Conservation (phyloP, 1,140 invertebrate genomes). For the Drosophila pseudoobscura region DNA sequence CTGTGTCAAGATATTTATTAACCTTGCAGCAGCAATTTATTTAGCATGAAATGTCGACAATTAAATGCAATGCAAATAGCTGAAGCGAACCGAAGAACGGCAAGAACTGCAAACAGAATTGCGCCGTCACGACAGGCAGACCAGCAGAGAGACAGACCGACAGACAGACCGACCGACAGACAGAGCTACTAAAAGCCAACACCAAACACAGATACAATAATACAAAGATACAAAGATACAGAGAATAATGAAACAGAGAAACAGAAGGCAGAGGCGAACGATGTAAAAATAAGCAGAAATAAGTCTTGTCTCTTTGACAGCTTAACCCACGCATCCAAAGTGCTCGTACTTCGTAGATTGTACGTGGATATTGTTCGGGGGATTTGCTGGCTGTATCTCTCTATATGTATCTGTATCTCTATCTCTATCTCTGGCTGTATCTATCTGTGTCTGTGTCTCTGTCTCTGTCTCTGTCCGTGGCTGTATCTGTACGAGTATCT, state of each 20-base stretch:
- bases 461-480: slow-evolving; percentile 9
- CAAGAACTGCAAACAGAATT: slow-evolving; percentile 49
- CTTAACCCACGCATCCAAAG: slow-evolving; percentile 71
- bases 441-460: slow-evolving; percentile 11
- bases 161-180: no score
- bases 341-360: slow-evolving; percentile 26
- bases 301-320: slow-evolving; percentile 80
- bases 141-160: no score
- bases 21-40: slow-evolving; percentile 68
- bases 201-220: slow-evolving; percentile 29
- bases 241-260: slow-evolving; percentile 44
- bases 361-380: slow-evolving; percentile 43
- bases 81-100: slow-evolving; percentile 32
- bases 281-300: slow-evolving; percentile 80
- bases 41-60: slow-evolving; percentile 73
- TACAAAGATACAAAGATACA: slow-evolving; percentile 27
- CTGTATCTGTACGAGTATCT: background rate
- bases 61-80: slow-evolving; percentile 74
- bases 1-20: slow-evolving; percentile 44
- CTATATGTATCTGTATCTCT: slow-evolving; percentile 42
- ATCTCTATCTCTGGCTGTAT: slow-evolving; percentile 14
- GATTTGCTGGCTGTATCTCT: slow-evolving; percentile 13
- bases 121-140: slow-evolving; percentile 52
- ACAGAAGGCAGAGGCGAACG: slow-evolving; percentile 49
- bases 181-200: slow-evolving; percentile 32